Evolutionary conservation across 2,888 invertebrate genomes (phyloP).

Genomic region (Troides oblongomaculatus): DNA sequence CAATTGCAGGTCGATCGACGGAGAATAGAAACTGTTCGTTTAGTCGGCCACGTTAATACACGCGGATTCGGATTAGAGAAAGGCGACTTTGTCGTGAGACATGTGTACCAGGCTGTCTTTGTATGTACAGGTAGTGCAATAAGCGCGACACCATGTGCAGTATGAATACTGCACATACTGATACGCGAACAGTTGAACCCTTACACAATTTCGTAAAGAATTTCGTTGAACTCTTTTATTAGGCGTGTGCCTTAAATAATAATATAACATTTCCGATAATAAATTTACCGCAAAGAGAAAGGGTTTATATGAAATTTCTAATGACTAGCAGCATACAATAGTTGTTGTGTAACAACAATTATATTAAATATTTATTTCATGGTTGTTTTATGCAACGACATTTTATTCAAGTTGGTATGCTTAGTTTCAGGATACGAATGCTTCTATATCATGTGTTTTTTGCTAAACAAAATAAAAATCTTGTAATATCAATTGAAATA

Average conservation of each 20-base stretch:
- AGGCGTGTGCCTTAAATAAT: slow-evolving; percentile 4
- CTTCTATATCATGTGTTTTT: neutral
- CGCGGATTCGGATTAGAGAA: slow-evolving; percentile 53
- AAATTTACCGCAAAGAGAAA: slow-evolving; percentile 8
- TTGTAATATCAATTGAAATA: neutral
- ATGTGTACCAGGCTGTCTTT: slow-evolving; percentile 33
- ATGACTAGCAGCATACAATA: neutral
- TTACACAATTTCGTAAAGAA: slow-evolving; percentile 14
- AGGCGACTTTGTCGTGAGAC: slow-evolving; percentile 45
- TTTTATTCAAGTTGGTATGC: too few species aligned
- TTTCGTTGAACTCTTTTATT: slow-evolving; percentile 29
- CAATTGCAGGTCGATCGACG: slow-evolving; percentile 41
- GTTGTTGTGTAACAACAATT: slow-evolving; percentile 11
- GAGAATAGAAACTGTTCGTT: slow-evolving; percentile 43
- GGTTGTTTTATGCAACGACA: too few species aligned
- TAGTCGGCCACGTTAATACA: slow-evolving; percentile 50
- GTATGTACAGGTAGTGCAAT: slow-evolving; percentile 33
- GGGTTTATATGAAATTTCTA: slow-evolving; percentile 13
- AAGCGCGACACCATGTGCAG: slow-evolving; percentile 30
- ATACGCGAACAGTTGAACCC: slow-evolving; percentile 31
- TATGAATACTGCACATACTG: slow-evolving; percentile 39
- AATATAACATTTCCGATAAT: slow-evolving; percentile 6
- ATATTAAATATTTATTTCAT: too few species aligned
- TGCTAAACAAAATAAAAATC: neutral
- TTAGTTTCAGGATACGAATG: neutral